phyloP scores from a whole-genome alignment of 2,113 vertebrate genomes.

The Zootoca vivipara region DNA sequence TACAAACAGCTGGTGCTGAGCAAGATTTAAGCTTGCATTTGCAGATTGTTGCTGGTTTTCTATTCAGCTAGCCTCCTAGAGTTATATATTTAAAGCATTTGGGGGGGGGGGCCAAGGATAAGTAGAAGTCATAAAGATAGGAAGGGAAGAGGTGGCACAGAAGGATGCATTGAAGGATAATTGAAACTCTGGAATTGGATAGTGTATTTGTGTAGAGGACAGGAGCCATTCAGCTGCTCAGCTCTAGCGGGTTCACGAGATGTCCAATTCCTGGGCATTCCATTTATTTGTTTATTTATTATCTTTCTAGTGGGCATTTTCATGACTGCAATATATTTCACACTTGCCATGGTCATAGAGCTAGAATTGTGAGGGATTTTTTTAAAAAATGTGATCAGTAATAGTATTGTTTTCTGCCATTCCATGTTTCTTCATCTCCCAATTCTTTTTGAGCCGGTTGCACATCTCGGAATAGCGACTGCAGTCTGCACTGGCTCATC shows the following conservation, averaged over 20 bases:
- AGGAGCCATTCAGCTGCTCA: background rate
- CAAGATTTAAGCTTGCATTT: constrained; percentile 4
- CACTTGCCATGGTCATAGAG: background rate
- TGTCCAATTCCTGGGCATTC: background rate
- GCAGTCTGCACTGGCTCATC: background rate
- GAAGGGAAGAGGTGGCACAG: background rate
- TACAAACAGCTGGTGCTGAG: constrained; percentile 2
- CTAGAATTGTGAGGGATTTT: background rate
- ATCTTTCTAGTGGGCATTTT: background rate
- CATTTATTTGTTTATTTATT: background rate
- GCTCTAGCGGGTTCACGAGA: background rate
- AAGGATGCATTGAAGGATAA: background rate
- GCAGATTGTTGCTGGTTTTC: background rate
- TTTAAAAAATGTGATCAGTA: too few relatives aligned
- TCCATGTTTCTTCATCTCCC: background rate
- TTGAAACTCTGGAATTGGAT: background rate
- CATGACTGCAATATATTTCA: background rate
- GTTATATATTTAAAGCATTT: background rate
- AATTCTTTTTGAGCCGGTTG: background rate
- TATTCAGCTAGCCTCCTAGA: background rate
- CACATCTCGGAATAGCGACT: background rate
- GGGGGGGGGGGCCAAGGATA: background rate
- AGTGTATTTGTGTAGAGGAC: background rate
- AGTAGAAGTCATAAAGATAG: background rate
- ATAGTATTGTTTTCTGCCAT: background rate